phyloP scores from a whole-genome alignment of 2,113 vertebrate genomes.

The Prolemur simus region DNA sequence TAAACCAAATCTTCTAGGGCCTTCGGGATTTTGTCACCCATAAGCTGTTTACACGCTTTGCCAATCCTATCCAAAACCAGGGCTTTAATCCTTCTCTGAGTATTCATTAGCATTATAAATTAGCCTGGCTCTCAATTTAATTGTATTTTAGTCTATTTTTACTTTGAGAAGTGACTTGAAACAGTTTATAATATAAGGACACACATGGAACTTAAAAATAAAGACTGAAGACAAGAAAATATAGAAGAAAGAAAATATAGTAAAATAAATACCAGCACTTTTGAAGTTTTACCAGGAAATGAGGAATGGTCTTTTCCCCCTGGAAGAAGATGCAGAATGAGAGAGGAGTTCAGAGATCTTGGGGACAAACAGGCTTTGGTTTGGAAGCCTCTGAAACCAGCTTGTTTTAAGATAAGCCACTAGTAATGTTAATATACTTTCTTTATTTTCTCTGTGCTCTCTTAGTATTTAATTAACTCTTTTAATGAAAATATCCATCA shows the following conservation, averaged over 20 bases:
- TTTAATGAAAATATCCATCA: background rate
- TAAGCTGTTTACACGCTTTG: background rate
- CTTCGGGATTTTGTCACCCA: background rate
- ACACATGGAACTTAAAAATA: background rate
- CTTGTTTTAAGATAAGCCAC: background rate
- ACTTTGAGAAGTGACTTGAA: slow-evolving; percentile 7
- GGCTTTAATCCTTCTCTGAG: background rate
- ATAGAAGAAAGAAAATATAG: background rate
- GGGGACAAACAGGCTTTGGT: background rate
- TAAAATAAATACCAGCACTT: background rate
- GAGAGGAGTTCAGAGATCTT: background rate
- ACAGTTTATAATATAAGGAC: background rate
- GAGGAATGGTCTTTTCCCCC: background rate
- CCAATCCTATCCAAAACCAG: background rate
- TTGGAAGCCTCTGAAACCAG: background rate
- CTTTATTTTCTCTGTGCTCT: background rate
- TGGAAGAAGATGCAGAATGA: background rate
- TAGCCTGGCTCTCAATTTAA: background rate
- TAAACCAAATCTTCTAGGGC: background rate
- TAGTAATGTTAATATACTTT: background rate
- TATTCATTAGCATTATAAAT: background rate
- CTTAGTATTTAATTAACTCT: background rate
- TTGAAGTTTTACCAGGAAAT: background rate
- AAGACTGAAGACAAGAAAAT: background rate
- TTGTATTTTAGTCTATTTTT: background rate